These are phyloP conservation scores for Drosophila sp. DNA, from an alignment of 1,140 invertebrate genomes.

Conservation along the genomic window DNA sequence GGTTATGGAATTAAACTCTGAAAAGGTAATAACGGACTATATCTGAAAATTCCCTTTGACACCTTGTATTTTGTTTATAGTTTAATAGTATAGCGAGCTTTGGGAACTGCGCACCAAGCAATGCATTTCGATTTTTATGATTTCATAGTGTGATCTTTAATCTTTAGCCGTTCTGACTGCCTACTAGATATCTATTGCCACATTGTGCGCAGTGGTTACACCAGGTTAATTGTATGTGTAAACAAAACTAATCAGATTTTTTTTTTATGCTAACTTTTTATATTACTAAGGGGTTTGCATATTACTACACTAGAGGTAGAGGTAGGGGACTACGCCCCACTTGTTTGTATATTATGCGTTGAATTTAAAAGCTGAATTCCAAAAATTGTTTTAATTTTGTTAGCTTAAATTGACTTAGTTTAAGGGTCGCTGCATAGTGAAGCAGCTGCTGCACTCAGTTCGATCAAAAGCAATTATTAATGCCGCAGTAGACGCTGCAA, in stretches of 20 bases:
- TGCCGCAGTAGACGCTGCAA: slow-evolving; percentile 19
- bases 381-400: background rate
- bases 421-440: slow-evolving; percentile 47
- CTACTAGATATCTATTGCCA: background rate
- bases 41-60: background rate
- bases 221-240: background rate
- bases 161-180: slow-evolving; percentile 58
- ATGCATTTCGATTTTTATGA: background rate
- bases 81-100: background rate
- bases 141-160: slow-evolving; percentile 32
- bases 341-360: no score
- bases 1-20: no score
- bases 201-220: background rate
- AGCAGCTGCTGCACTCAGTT: slow-evolving; percentile 51
- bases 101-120: slow-evolving; percentile 13
- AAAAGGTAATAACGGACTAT: slow-evolving; percentile 6
- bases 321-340: no score
- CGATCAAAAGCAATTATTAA: slow-evolving; percentile 60
- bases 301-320: no score
- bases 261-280: no score
- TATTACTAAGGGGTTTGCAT: no score
- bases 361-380: no score
- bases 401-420: slow-evolving; percentile 2
- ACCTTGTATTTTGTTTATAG: slow-evolving; percentile 16
- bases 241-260: no score